A percentile compares a stretch with the other conserved stretches of the same genome.
phyloP scores from a whole-genome alignment of 2,113 vertebrate species.

The Steatornis caripensis region DNA sequence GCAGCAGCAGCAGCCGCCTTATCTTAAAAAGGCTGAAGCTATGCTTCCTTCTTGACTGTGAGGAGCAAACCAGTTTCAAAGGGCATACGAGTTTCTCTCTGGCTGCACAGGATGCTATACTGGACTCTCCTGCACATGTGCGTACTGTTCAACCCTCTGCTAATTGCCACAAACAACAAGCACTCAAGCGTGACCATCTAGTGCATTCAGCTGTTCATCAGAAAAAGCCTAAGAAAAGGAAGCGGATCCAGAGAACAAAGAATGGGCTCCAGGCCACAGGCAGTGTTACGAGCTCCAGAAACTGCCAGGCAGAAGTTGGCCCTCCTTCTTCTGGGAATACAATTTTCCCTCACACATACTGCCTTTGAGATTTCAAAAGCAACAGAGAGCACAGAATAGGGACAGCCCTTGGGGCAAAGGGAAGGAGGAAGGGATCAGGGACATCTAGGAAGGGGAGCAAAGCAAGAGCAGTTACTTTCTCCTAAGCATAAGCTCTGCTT shows the following conservation, averaged over 20 bases:
- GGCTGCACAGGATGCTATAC: neutral
- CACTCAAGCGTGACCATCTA: neutral
- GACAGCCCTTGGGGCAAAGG: neutral
- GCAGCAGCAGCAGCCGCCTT: neutral
- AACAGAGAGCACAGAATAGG: neutral
- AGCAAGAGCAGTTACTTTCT: neutral
- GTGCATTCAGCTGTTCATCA: neutral
- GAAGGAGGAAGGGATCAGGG: neutral
- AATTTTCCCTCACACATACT: neutral
- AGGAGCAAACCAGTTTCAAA: neutral
- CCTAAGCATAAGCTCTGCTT: neutral
- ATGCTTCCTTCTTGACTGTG: accelerated
- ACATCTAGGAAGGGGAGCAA: neutral
- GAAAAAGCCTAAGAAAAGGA: neutral
- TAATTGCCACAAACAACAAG: neutral
- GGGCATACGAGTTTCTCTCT: neutral
- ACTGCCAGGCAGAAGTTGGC: neutral
- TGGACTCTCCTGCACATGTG: neutral
- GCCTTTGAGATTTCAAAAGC: neutral
- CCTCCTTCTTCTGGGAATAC: neutral
- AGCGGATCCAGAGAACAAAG: neutral
- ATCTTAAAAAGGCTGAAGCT: neutral
- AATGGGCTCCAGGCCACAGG: neutral
- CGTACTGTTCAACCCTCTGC: neutral
- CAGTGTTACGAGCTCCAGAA: neutral